Base-by-base conservation (phyloP, 1,140 invertebrate genomes). In the Anastatus disparis region DNA sequence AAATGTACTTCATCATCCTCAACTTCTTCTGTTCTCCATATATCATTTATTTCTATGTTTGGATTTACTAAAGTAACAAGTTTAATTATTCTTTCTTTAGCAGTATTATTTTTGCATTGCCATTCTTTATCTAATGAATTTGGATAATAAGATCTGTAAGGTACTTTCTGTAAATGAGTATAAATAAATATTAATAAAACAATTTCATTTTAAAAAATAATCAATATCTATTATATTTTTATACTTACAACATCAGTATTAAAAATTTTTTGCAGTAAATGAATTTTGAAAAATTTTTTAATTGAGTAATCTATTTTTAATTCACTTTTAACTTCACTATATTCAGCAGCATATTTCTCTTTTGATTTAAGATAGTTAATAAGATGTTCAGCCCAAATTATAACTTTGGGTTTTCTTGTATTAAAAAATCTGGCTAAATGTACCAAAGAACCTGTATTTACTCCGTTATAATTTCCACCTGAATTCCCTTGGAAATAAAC, bases 401-500 rank as follows among this genome's bases (percentile, higher is more conserved):
- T 80, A 42, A 87, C 80, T 72, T 89, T 90, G 15, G 88, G 86
- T 79, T 89, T 89, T 13, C 87, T 82, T 69, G 88, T 87, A 2
- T 83, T 83, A 76, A 86, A 91, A 78, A 92, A 93, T 67, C 89
- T 81, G 7, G 86, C 79, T 26, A 93, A 81, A 77, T 92, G 90
- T 27, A 92, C 71, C 10, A 91, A 77, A 24, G 63, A 67, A n/a
- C 70, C 70, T 22, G 59, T 59, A 22, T 71, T 71, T 67, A 84
- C 87, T 13, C 88, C 87, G 62, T 79, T 82, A 40, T 80, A 82
- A 46, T 85, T 82, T 70, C 81, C 77, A 8, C 81, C 79, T 17
- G 69, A 70, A 42, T 76, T 79, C 70, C 84, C 85, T 70, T 84
- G 80, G 74, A 85, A 82, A 71, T 84, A 83, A 66, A 87, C 82